Base-by-base conservation (phyloP, 2,113 vertebrate genomes). In the Beaufortia kweichowensis region DNA sequence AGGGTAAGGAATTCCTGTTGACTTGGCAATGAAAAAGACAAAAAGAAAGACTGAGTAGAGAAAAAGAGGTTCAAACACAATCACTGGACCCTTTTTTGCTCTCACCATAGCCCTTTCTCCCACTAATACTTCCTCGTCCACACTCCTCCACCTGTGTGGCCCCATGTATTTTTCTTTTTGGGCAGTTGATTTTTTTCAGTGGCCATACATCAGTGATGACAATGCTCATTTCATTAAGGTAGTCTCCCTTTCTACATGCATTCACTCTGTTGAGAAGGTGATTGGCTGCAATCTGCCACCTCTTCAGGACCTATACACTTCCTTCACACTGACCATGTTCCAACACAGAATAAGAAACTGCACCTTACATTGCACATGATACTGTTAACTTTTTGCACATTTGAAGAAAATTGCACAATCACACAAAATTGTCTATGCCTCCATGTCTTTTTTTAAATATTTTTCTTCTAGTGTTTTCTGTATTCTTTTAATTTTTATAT, bases 181-280 rank as follows among this genome's bases (percentile, higher is more conserved):
- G 88, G 88, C 90, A 90, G 91, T 90, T 92, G 90, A 91, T 93
- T 92, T 89, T 90, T n/a, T 89, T 88, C 90, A 92, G 89, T 90
- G 86, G 71, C 87, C 89, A 93, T 93, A 89, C 91, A 90, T 93
- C 94, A 92, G 61, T 88, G 88, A 57, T 77, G 92, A 93, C 91
- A 90, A 87, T 75, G 79, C 93, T 86, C 81, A 89, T 86, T 81
- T 92, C 91, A 91, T 92, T 90, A 87, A 83, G 84, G 86, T 82
- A 89, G 85, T 90, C 85, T 90, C 75, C 83, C 88, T 83, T 81
- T 77, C 87, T 86, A 85, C 84, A 84, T 80, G 85, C 88, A 87
- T 82, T 74, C 89, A 86, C 87, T n/a, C n/a, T n/a, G n/a, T n/a
- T n/a, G n/a, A n/a, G n/a, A n/a, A n/a, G n/a, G n/a, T n/a, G n/a